Percentiles rank a stretch among this genome's conserved stretches.
phyloP scores from a whole-genome alignment of 2,888 invertebrate species.

The Zootermopsis nevadensis region DNA sequence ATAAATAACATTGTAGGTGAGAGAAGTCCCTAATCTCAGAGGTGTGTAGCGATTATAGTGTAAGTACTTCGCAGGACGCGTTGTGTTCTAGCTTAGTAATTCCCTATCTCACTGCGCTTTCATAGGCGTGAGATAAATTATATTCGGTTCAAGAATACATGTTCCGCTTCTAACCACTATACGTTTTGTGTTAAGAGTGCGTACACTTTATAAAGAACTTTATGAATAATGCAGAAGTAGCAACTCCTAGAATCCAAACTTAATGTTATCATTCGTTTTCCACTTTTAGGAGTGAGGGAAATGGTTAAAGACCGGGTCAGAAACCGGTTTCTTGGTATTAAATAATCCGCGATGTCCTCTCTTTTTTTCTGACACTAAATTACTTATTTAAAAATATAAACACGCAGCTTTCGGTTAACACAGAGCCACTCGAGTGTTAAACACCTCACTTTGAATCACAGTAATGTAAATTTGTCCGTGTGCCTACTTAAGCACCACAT shows the following conservation, averaged over 20 bases:
- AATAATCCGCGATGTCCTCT: not conserved
- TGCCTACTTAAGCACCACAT: too few relatives aligned
- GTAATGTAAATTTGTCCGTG: too few relatives aligned
- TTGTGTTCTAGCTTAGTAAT: not conserved
- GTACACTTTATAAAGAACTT: not conserved
- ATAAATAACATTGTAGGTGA: not conserved
- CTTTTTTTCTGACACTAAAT: not conserved
- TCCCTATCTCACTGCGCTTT: too few relatives aligned
- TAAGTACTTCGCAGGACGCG: not conserved
- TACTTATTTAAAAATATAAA: not conserved
- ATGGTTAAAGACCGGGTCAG: not conserved
- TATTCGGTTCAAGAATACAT: not conserved
- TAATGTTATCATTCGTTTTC: not conserved
- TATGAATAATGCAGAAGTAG: conserved; percentile 4
- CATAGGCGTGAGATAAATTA: not conserved
- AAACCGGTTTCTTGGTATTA: not conserved
- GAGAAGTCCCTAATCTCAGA: not conserved
- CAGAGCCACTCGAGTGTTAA: not conserved
- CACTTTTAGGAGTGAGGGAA: not conserved
- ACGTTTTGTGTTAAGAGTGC: not conserved
- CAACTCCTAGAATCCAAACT: not conserved
- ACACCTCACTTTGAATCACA: not conserved
- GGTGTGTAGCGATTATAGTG: not conserved
- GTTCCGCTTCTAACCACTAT: not conserved
- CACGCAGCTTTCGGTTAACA: not conserved